phyloP scores from a whole-genome alignment of 1,140 invertebrate species.

The Chionoecetes opilio region DNA sequence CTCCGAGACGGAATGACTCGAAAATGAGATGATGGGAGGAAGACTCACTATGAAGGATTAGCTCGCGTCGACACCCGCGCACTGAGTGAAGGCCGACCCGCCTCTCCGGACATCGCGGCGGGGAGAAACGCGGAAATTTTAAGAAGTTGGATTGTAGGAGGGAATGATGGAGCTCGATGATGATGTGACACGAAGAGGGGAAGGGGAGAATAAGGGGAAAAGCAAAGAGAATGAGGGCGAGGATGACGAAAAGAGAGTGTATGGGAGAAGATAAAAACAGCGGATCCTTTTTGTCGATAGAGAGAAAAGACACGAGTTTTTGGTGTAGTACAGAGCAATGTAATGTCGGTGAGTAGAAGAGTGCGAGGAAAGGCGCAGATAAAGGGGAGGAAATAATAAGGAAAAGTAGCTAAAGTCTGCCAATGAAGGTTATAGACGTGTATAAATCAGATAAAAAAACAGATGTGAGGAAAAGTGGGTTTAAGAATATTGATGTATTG shows the following conservation, averaged over 20 bases:
- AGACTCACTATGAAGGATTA: slow-evolving; percentile 5
- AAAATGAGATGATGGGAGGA: slow-evolving; percentile 28
- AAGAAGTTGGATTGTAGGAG: slow-evolving; percentile 10
- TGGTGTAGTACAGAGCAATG: background rate
- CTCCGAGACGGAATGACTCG: slow-evolving; percentile 14
- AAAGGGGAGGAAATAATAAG: background rate
- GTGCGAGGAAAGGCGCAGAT: background rate
- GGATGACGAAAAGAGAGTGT: background rate
- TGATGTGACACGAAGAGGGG: slow-evolving; percentile 14
- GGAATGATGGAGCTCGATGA: slow-evolving; percentile 27
- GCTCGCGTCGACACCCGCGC: background rate
- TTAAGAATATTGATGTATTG: too few relatives aligned
- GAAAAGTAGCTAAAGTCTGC: background rate
- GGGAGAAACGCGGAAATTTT: slow-evolving; percentile 4
- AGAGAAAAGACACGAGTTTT: background rate
- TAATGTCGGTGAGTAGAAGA: background rate
- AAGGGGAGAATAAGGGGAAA: slow-evolving; percentile 14
- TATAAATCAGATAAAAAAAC: too few relatives aligned
- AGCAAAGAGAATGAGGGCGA: background rate
- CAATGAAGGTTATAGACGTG: too few relatives aligned
- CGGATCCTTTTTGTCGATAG: background rate
- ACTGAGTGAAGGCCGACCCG: slow-evolving; percentile 11
- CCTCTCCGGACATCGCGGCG: background rate
- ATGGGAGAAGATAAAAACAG: background rate
- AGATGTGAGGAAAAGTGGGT: too few relatives aligned